Evolutionary conservation across 2,113 vertebrate genomes (phyloP).

Genomic region (Miniopterus natalensis): DNA sequence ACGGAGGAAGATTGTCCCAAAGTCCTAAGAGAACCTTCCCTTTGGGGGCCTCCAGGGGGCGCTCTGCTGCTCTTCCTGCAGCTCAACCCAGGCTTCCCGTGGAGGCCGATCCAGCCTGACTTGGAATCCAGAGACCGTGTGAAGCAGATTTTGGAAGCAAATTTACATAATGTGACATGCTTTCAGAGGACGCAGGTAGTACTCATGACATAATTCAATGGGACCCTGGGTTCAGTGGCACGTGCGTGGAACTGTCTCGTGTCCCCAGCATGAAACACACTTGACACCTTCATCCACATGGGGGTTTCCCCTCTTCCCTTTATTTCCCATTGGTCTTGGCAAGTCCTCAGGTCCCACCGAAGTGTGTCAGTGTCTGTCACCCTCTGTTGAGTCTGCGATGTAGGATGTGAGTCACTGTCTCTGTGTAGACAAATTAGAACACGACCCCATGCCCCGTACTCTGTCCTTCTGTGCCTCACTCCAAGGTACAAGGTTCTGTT

Average conservation of each 20-base stretch:
- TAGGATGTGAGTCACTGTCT: conserved; percentile 68
- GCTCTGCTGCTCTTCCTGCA: conserved; percentile 39
- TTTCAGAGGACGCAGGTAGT: conserved; percentile 82
- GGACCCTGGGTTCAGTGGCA: conserved; percentile 72
- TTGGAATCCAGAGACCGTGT: conserved; percentile 74
- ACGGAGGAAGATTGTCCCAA: neutral
- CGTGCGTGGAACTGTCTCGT: conserved; percentile 67
- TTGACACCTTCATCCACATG: conserved; percentile 60
- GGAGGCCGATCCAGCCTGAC: conserved; percentile 72
- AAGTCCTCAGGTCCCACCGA: conserved; percentile 83
- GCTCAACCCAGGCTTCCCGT: conserved; percentile 65
- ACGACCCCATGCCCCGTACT: conserved; percentile 44
- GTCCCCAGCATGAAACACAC: conserved; percentile 70
- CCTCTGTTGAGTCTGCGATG: conserved; percentile 46
- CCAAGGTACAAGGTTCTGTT: conserved; percentile 65
- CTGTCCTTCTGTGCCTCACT: conserved; percentile 4
- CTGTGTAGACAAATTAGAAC: neutral
- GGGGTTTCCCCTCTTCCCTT: conserved; percentile 8
- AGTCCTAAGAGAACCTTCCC: conserved; percentile 59
- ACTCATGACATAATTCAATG: conserved; percentile 70
- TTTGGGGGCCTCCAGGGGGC: conserved; percentile 56
- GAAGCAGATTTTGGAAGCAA: conserved; percentile 85
- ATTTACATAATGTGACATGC: conserved; percentile 86
- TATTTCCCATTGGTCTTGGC: conserved; percentile 73
- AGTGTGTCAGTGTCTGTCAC: conserved; percentile 38